A percentile compares a stretch with the other conserved stretches of the same genome.
Conservation (phyloP, 2,113 vertebrate species). For the Aegithalos caudatus region DNA sequence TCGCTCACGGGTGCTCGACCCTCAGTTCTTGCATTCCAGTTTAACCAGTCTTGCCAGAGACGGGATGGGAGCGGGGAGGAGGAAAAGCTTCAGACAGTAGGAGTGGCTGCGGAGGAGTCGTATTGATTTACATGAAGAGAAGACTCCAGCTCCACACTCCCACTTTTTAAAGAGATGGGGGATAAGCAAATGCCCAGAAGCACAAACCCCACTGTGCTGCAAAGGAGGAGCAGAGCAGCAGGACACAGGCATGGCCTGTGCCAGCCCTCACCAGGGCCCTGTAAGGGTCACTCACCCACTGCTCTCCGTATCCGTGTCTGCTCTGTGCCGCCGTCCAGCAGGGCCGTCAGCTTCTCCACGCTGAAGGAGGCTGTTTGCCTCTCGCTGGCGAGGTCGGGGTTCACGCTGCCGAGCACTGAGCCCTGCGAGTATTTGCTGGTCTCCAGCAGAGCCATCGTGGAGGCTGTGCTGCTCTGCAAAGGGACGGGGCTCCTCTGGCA, state of each 20-base stretch:
- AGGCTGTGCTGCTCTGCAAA: neutral
- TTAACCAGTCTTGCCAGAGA: neutral
- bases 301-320: conserved; percentile 52
- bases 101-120: neutral
- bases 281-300: conserved; percentile 61
- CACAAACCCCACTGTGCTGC: neutral
- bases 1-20: neutral
- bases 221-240: neutral
- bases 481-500: neutral
- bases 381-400: conserved; percentile 70
- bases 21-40: neutral
- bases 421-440: neutral
- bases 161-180: neutral
- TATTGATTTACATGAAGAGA: neutral
- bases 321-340: conserved; percentile 52
- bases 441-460: conserved; percentile 41
- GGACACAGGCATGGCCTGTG: fast-evolving
- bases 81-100: neutral
- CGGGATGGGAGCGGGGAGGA: neutral
- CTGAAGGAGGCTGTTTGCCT: conserved; percentile 54
- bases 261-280: neutral
- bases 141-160: neutral
- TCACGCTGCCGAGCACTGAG: neutral
- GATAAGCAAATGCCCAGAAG: neutral
- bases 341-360: conserved; percentile 67